phyloP scores from a whole-genome alignment of 2,797 vertebrate genomes.

The Spondyliosoma cantharus region DNA sequence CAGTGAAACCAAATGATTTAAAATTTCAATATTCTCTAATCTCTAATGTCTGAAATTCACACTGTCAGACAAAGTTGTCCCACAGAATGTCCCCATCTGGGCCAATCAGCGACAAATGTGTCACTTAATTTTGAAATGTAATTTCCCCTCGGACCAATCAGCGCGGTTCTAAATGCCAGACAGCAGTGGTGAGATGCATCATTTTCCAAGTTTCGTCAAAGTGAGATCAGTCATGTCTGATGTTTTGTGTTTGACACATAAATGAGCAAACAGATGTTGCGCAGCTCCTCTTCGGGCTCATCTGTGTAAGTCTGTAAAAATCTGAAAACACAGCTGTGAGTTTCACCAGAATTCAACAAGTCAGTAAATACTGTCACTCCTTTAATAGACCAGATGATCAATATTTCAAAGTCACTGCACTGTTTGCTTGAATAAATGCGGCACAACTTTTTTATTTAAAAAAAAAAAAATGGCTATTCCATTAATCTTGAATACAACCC shows the following conservation, averaged over 20 bases:
- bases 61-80: slow-evolving; percentile 52
- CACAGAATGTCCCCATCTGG: slow-evolving; percentile 72
- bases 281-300: slow-evolving; percentile 53
- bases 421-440: neutral
- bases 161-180: slow-evolving; percentile 54
- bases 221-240: slow-evolving; percentile 67
- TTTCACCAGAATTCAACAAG: slow-evolving; percentile 51
- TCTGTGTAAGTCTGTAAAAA: slow-evolving; percentile 46
- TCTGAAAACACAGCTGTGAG: slow-evolving; percentile 55
- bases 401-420: neutral
- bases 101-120: slow-evolving; percentile 67
- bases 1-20: slow-evolving; percentile 36
- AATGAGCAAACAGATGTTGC: slow-evolving; percentile 75
- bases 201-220: slow-evolving; percentile 62
- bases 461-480: neutral
- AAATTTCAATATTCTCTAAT: slow-evolving; percentile 34
- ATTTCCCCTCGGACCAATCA: slow-evolving; percentile 74
- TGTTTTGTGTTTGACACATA: slow-evolving; percentile 63
- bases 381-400: slow-evolving; percentile 3
- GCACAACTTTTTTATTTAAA: neutral
- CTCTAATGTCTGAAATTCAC: slow-evolving; percentile 28
- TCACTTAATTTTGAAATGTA: slow-evolving; percentile 69
- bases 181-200: slow-evolving; percentile 55
- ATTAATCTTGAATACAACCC: neutral
- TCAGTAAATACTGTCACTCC: slow-evolving; percentile 1